Evolutionary conservation across 2,888 invertebrate genomes (phyloP).

Genomic region (Julus scandinavius): DNA sequence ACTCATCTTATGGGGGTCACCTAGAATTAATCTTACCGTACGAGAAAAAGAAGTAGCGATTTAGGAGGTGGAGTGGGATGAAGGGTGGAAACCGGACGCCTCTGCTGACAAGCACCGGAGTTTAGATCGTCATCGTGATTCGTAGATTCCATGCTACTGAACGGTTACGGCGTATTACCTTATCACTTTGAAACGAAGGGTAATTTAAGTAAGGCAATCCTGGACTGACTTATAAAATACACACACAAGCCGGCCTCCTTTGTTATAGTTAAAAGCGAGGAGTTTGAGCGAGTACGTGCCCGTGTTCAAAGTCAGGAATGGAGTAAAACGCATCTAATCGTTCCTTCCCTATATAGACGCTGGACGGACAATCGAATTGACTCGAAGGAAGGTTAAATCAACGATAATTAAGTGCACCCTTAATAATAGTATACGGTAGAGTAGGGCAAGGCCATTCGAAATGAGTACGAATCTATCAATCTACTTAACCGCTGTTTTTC

Average conservation of each 20-base stretch:
- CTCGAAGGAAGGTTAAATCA: constrained; percentile 10
- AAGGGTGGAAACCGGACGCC: background rate
- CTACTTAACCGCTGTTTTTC: background rate
- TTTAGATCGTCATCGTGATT: background rate
- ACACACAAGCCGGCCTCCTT: too few relatives aligned
- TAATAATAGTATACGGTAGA: constrained; percentile 8
- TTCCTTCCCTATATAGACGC: constrained; percentile 33
- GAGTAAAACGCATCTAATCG: background rate
- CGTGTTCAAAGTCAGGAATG: background rate
- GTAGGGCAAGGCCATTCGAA: constrained; percentile 33
- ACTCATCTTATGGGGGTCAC: background rate
- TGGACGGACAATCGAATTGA: background rate
- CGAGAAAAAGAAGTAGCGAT: constrained; percentile 47
- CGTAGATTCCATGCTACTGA: background rate
- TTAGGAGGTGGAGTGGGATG: constrained; percentile 46
- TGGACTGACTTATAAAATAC: background rate
- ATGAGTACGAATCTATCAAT: constrained; percentile 33
- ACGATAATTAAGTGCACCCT: constrained; percentile 19
- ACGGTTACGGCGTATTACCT: too few relatives aligned
- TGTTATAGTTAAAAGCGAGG: background rate
- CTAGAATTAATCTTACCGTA: constrained; percentile 36
- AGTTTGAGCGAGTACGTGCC: background rate
- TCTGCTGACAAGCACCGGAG: background rate
- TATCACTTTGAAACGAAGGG: background rate
- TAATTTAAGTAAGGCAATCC: background rate